phyloP scores from a whole-genome alignment of 2,797 vertebrate species.

The Phoxinus dragarum region DNA sequence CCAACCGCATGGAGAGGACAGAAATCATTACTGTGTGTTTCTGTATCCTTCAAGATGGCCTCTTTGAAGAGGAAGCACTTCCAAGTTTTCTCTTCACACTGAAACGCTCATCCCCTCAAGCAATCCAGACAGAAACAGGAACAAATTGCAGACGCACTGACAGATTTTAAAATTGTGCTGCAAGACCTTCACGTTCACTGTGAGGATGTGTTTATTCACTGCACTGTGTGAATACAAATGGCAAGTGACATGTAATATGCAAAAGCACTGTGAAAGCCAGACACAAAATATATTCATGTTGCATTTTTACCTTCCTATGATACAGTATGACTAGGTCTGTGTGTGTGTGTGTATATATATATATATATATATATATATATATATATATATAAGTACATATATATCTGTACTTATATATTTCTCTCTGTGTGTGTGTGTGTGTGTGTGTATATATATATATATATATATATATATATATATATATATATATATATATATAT shows the following conservation, averaged over 20 bases:
- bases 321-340: neutral
- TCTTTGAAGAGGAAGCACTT: conserved; percentile 44
- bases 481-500: no score
- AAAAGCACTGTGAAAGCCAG: neutral
- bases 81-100: conserved; percentile 12
- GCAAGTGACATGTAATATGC: neutral
- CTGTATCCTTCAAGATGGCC: conserved; percentile 61
- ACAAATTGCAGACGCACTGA: conserved; percentile 14
- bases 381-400: neutral
- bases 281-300: neutral
- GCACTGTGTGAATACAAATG: neutral
- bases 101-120: conserved; percentile 10
- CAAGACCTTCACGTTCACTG: neutral
- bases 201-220: neutral
- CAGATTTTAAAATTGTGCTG: conserved; percentile 31
- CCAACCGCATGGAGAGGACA: conserved; percentile 38
- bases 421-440: no score
- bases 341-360: neutral
- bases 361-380: no score
- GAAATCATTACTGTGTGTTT: conserved; percentile 51
- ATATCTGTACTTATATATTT: no score
- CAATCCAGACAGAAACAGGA: conserved; percentile 13
- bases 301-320: neutral
- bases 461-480: no score
- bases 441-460: no score